These are phyloP conservation scores for zebrafish (Danio rerio) DNA, from an alignment of 2,113 vertebrate species.

Conservation along the genomic window GRCz12tu NC_133198.1:26569501-26570000, in stretches of 20 bases:
- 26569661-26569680: slow-evolving; percentile 67
- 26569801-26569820: slow-evolving; percentile 41
- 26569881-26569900: slow-evolving; percentile 69
- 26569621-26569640: slow-evolving; percentile 60
- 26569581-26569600: slow-evolving; percentile 67
- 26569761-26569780: slow-evolving; percentile 60
- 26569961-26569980: slow-evolving; percentile 65
- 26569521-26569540: slow-evolving; percentile 49
- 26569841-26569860: slow-evolving; percentile 62
- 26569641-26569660: slow-evolving; percentile 60
- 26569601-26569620: slow-evolving; percentile 71
- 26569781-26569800: slow-evolving; percentile 58
- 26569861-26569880: slow-evolving; percentile 61
- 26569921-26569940: slow-evolving; percentile 66
- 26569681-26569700: slow-evolving; percentile 61
- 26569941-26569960: slow-evolving; percentile 50
- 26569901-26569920: slow-evolving; percentile 66
- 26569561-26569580: slow-evolving; percentile 66
- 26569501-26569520: slow-evolving; percentile 52
- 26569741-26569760: slow-evolving; percentile 75
- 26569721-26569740: slow-evolving; percentile 69
- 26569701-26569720: slow-evolving; percentile 31
- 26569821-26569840: slow-evolving; percentile 62
- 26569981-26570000: slow-evolving; percentile 65
- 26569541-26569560: slow-evolving; percentile 59